These are phyloP conservation scores for Megalops atlanticus DNA, from an alignment of 2,113 vertebrate species.

Conservation along the genomic window DNA sequence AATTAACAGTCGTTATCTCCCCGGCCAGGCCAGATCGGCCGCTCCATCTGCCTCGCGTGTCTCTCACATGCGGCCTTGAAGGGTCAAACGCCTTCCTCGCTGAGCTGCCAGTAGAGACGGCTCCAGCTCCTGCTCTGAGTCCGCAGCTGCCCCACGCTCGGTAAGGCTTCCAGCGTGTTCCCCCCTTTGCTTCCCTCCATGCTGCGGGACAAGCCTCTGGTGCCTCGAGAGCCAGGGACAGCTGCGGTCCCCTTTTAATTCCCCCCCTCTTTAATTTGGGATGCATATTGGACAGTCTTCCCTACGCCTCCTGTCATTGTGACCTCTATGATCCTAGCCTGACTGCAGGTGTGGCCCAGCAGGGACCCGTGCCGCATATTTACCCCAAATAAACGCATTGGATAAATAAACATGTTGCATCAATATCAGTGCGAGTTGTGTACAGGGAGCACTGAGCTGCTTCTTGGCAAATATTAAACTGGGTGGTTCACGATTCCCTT, in stretches of 20 bases:
- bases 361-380: constrained; percentile 4
- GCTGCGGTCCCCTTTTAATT: constrained; percentile 13
- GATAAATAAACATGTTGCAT: not conserved
- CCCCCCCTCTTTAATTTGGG: constrained; percentile 14
- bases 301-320: not conserved
- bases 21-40: constrained; percentile 4
- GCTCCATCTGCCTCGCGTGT: constrained; percentile 1
- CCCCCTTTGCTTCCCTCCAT: not conserved
- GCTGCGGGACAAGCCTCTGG: constrained; percentile 19
- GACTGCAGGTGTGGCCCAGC: constrained; percentile 3
- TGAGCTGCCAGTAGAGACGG: not conserved
- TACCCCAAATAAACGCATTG: not conserved
- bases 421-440: not conserved
- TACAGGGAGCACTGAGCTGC: not conserved
- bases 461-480: not conserved
- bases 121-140: not conserved
- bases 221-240: constrained; percentile 16
- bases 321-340: not conserved
- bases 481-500: not conserved
- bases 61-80: constrained; percentile 11
- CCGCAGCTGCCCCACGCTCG: not conserved
- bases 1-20: constrained; percentile 30
- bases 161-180: not conserved
- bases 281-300: not conserved
- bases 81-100: constrained; percentile 3